Base-by-base conservation (phyloP, 1,140 invertebrate genomes). In the Drosophila takahashii region DNA sequence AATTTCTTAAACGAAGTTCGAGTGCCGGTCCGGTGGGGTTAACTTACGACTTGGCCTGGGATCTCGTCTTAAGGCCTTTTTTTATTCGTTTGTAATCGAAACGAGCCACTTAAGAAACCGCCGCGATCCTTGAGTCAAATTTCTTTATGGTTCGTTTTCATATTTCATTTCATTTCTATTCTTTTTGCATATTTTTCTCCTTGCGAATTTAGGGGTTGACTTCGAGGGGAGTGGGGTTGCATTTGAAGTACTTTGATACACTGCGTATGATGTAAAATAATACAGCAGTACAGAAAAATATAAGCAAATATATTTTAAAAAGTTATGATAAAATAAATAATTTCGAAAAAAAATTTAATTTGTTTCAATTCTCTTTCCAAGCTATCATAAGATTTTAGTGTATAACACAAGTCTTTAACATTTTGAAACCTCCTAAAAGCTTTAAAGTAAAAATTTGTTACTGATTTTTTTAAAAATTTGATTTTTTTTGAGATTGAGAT, bases 21-120 rank as follows among this genome's bases (percentile, higher is more conserved):
- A 70, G 64, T 65, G 34, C n/a, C 57, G 45, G 62, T 18, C 41
- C 41, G 22, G 39, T 77, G 71, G 67, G 81, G 81, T 86, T 85
- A 81, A 64, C 57, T 37, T 61, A 71, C 34, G 44, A 34, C 54
- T 54, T 57, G 51, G 54, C 60, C 58, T 80, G 61, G 83, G 66
- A 79, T 77, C 61, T 64, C 64, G 85, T 75, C 83, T 72, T 78
- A 48, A 69, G 74, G 64, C 58, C 66, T 58, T 57, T 58, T 58
- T 54, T 58, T 58, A 26, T 51, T 70, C 51, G 66, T 34, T 70
- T 87, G 83, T 87, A 87, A 87, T 87, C 83, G 83, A 87, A 87
- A 87, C 83, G 83, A 87, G 84, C 83, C 83, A 87, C 83, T 87
- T 87, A 87, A 89, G 9, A 45, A 83, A 66, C 60, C 65, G 79